phyloP scores from a whole-genome alignment of 2,888 invertebrate genomes.

The Clanis bilineata region DNA sequence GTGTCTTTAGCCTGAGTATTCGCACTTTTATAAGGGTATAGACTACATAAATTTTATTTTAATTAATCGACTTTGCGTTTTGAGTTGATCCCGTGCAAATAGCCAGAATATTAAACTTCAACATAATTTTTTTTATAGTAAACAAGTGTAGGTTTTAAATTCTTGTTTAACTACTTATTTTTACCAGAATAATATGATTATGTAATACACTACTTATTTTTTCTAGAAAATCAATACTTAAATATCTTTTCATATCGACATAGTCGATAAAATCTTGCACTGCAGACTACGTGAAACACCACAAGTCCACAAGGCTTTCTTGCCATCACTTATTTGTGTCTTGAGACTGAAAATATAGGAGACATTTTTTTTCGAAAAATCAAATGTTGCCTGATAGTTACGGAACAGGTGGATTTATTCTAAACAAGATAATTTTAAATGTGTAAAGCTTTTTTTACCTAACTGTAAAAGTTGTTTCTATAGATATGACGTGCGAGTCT shows the following conservation, averaged over 20 bases:
- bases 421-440: conserved; percentile 11
- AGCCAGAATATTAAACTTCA: too few species aligned
- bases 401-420: conserved; percentile 1
- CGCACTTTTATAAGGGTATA: conserved; percentile 44
- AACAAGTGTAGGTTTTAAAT: background rate
- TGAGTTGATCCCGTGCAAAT: background rate
- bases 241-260: background rate
- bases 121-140: background rate
- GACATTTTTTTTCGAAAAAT: background rate
- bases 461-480: conserved; percentile 2
- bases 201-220: background rate
- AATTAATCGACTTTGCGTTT: conserved; percentile 8
- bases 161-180: background rate
- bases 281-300: background rate
- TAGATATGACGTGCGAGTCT: conserved; percentile 5
- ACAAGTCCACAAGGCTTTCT: conserved; percentile 26
- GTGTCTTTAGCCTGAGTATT: conserved; percentile 31
- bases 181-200: background rate
- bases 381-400: background rate
- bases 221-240: background rate
- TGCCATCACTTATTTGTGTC: conserved; percentile 26
- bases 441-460: conserved; percentile 15
- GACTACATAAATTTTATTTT: conserved; percentile 23
- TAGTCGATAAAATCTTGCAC: background rate
- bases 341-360: conserved; percentile 28